Evolutionary conservation across 2,888 invertebrate species (phyloP).

Genomic region (Malthinus flaveolus): DNA sequence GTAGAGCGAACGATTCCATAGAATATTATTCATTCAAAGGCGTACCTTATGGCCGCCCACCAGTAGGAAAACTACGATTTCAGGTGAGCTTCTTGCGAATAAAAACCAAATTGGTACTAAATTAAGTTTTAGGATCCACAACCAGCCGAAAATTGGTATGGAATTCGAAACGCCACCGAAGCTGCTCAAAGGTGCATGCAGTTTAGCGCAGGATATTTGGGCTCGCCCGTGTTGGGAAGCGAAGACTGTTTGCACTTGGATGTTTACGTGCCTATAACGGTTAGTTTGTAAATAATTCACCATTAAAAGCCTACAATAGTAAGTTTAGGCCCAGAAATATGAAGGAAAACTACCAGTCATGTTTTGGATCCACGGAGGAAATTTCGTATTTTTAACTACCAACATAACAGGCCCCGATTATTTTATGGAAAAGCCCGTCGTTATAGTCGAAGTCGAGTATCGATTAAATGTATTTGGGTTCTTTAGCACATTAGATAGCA

Average conservation of each 20-base stretch:
- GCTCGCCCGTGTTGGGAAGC: conserved; percentile 7
- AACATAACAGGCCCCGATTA: conserved; percentile 28
- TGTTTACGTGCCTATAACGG: conserved; percentile 14
- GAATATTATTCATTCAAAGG: background rate
- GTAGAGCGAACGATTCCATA: background rate
- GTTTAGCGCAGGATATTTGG: conserved; percentile 3
- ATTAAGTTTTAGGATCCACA: conserved; percentile 10
- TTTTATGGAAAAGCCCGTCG: conserved; percentile 35
- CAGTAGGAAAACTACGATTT: background rate
- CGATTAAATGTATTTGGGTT: conserved; percentile 31
- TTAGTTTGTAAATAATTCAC: background rate
- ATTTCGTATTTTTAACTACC: conserved; percentile 33
- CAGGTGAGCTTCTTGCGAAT: background rate
- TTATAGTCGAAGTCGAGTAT: conserved; percentile 33
- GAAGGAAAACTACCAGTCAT: conserved; percentile 34
- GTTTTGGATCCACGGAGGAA: conserved; percentile 38
- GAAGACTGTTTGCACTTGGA: conserved; percentile 23
- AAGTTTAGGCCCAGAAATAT: conserved; percentile 16
- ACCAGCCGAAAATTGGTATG: conserved; percentile 6
- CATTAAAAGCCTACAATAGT: background rate
- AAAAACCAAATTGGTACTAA: background rate
- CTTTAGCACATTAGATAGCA: conserved; percentile 33
- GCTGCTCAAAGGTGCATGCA: conserved; percentile 6
- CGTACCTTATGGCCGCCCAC: conserved; percentile 2
- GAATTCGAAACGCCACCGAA: background rate